Base-by-base conservation (phyloP, 30 jellyfish, hydroid and myxozoan species). In the Phacellophora camtschatica region DNA sequence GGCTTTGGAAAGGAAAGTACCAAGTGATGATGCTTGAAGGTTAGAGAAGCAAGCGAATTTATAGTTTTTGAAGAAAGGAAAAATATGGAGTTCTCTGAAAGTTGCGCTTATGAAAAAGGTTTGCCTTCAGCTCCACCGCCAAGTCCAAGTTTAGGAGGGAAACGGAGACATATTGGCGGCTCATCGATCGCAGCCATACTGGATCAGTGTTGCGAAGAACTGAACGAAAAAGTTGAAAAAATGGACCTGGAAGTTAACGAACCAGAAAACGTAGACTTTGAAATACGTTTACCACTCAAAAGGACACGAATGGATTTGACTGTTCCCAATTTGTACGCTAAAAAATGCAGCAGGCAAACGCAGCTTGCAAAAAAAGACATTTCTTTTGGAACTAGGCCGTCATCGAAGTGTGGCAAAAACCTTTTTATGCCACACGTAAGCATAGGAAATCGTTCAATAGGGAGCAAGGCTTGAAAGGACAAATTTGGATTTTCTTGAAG, bases 91-190 rank as follows among this genome's bases (percentile, higher is more conserved):
- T n/a, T n/a, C n/a, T n/a, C n/a, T n/a, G n/a, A n/a, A 4, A 42
- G 16, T 6, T 31, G 72, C 31, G 69, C 19, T 50, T 41, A 55
- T 58, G 95, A 84, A 19, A 77, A 70, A 73, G 74, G 83, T 5
- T 62, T 77, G 70, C 95, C 95, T 59, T 46, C 95, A 46, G 95
- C 95, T 43, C 95, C 95, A 49, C 95, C 95, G 33, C 95, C 95
- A 1, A 84, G 95, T 23, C 95, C 95, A 28, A 84, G 95, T 59
- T 77, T 84, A 22, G 95, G 95, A 59, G 82, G 84, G 71, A 84
- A 74, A 48, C 76, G 95, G 41, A 64, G 84, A 50, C 81, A 57
- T 41, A 54, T 73, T 58, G 46, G 85, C 59, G 45, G 30, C 25
- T 55, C 66, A 11, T 61, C 95, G 20, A 84, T 84, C 18, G 18